Evolutionary conservation across 2,888 invertebrate genomes (phyloP).

Genomic region (Eilema sororculum): DNA sequence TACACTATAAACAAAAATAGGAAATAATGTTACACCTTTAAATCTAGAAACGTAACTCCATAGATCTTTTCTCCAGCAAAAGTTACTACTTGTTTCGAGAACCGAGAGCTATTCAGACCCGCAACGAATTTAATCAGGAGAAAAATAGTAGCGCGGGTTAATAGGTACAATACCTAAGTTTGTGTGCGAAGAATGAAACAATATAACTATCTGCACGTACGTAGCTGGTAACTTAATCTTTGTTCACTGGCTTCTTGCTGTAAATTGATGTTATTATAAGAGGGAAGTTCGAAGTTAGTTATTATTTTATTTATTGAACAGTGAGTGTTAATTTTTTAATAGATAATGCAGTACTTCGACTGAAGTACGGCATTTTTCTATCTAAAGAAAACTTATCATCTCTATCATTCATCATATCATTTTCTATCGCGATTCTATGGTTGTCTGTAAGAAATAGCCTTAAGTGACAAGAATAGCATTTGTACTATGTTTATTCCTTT

Average conservation of each 20-base stretch:
- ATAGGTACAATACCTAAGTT: slow-evolving; percentile 23
- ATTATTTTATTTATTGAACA: not conserved
- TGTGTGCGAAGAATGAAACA: slow-evolving; percentile 19
- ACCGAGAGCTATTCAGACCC: slow-evolving; percentile 9
- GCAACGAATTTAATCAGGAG: slow-evolving; percentile 30
- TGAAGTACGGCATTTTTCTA: too few species aligned
- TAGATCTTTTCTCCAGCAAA: slow-evolving; percentile 11
- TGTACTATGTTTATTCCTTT: too few species aligned
- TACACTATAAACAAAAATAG: not conserved
- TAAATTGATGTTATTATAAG: slow-evolving; percentile 17
- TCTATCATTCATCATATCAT: too few species aligned
- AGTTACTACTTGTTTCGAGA: slow-evolving; percentile 14
- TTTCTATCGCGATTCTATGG: too few species aligned
- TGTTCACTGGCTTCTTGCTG: slow-evolving; percentile 1
- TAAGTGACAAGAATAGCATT: too few species aligned
- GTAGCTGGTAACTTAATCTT: slow-evolving; percentile 17
- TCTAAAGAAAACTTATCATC: too few species aligned
- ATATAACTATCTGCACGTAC: slow-evolving; percentile 20
- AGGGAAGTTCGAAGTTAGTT: not conserved
- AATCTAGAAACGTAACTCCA: not conserved
- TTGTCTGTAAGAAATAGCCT: too few species aligned
- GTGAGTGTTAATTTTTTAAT: not conserved
- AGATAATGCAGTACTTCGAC: too few species aligned
- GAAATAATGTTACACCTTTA: not conserved
- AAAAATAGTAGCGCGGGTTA: slow-evolving; percentile 28